Percentiles rank a stretch among this genome's conserved stretches.
These are phyloP conservation scores for Desmophyllum pertusum DNA, from an alignment of 92 coral and sea anemone species.

Conservation along the genomic window DNA sequence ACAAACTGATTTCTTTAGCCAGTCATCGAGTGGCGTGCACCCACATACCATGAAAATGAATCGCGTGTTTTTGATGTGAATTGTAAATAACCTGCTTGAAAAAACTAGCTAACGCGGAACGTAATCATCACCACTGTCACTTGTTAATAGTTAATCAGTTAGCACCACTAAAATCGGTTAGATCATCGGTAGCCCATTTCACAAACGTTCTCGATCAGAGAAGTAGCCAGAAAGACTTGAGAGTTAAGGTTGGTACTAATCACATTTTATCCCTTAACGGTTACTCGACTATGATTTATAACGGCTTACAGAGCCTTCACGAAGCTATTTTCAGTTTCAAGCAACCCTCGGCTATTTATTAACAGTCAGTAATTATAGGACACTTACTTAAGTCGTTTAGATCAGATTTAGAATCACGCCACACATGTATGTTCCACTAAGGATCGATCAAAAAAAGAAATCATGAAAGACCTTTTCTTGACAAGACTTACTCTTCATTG, in stretches of 20 bases:
- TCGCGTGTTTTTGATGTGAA: slow-evolving; percentile 9
- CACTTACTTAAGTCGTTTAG: background rate
- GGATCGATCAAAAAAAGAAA: background rate
- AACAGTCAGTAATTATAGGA: too few relatives aligned
- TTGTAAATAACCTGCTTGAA: slow-evolving; percentile 37
- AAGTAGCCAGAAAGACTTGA: slow-evolving; percentile 2
- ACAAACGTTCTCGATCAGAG: slow-evolving; percentile 32
- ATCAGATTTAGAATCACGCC: background rate
- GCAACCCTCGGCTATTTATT: background rate
- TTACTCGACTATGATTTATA: background rate
- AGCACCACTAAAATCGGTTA: slow-evolving; percentile 24
- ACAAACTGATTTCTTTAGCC: background rate
- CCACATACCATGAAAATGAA: background rate
- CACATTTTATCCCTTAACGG: background rate
- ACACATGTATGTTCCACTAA: too few relatives aligned
- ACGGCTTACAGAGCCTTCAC: background rate
- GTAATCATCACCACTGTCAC: slow-evolving; percentile 18
- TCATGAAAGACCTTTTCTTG: background rate
- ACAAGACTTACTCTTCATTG: background rate
- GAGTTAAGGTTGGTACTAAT: slow-evolving; percentile 22
- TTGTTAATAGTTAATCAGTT: slow-evolving; percentile 34
- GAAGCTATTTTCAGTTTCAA: background rate
- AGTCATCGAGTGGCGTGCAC: background rate
- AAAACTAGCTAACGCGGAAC: slow-evolving; percentile 35
- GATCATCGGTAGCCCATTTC: slow-evolving; percentile 26